A percentile compares a stretch with the other conserved stretches of the same genome.
Evolutionary conservation across 1,140 invertebrate species (phyloP).

Genomic region (Argopecten irradians): DNA sequence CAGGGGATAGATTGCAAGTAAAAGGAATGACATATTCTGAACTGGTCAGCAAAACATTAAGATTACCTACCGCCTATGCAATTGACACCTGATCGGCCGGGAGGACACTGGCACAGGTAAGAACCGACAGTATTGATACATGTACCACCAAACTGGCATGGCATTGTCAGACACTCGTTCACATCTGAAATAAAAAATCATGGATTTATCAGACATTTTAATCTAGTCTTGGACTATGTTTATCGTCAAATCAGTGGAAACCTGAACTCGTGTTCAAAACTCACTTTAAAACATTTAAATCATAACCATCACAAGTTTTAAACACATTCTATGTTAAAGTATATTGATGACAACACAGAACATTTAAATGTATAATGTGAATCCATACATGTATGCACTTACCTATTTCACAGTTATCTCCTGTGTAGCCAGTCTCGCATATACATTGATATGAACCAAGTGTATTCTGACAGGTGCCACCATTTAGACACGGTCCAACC

Average conservation of each 20-base stretch:
- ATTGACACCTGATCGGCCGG: conserved; percentile 77
- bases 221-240: background rate
- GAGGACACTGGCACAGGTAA: conserved; percentile 89
- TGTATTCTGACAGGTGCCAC: conserved; percentile 46
- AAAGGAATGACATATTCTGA: no score
- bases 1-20: no score
- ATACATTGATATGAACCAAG: conserved; percentile 43
- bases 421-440: conserved; percentile 91
- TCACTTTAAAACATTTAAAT: background rate
- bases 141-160: conserved; percentile 88
- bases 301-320: background rate
- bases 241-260: background rate
- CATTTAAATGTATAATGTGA: no score
- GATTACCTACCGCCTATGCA: conserved; percentile 79
- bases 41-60: no score
- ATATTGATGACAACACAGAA: no score
- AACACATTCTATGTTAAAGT: no score
- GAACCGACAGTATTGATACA: conserved; percentile 79
- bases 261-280: background rate
- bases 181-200: conserved; percentile 55
- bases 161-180: conserved; percentile 87
- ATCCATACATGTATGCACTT: background rate
- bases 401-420: conserved; percentile 92
- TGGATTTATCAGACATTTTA: background rate
- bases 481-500: conserved; percentile 46